A percentile compares a stretch with the other conserved stretches of the same genome.
Evolutionary conservation across 2,113 vertebrate genomes (phyloP).

Genomic region (Oryzias woworae): DNA sequence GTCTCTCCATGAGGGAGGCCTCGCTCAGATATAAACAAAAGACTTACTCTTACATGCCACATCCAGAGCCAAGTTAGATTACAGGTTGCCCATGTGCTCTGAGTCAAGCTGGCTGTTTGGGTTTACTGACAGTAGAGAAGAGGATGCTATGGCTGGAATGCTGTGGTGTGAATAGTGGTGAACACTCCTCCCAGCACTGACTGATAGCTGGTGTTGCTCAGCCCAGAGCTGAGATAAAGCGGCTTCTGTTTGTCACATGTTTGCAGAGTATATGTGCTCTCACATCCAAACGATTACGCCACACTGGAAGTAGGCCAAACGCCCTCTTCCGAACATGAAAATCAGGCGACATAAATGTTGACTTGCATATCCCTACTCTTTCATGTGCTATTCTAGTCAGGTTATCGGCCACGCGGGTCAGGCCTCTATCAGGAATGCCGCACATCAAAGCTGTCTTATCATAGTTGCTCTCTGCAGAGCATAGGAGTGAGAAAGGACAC

Average conservation of each 20-base stretch:
- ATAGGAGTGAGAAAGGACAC: constrained; percentile 31
- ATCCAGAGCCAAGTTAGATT: constrained; percentile 61
- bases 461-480: constrained; percentile 33
- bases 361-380: constrained; percentile 32
- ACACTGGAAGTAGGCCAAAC: constrained; percentile 28
- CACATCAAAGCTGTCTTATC: constrained; percentile 48
- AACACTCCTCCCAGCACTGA: constrained; percentile 61
- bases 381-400: constrained; percentile 52
- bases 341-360: constrained; percentile 34
- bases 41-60: constrained; percentile 56
- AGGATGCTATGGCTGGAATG: constrained; percentile 76
- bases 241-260: constrained; percentile 60
- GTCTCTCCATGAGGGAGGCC: constrained; percentile 53
- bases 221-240: constrained; percentile 46
- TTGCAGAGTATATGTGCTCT: constrained; percentile 37
- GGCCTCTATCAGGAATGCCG: constrained; percentile 34
- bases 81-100: constrained; percentile 61
- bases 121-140: constrained; percentile 65
- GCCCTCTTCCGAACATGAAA: constrained; percentile 38
- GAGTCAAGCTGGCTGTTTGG: constrained; percentile 64
- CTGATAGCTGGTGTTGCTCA: constrained; percentile 50
- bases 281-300: constrained; percentile 45
- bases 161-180: constrained; percentile 67
- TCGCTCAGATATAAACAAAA: constrained; percentile 57
- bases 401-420: constrained; percentile 40